Base-by-base conservation (phyloP, 2,888 invertebrate genomes). In the Odontocolon sp. region DNA sequence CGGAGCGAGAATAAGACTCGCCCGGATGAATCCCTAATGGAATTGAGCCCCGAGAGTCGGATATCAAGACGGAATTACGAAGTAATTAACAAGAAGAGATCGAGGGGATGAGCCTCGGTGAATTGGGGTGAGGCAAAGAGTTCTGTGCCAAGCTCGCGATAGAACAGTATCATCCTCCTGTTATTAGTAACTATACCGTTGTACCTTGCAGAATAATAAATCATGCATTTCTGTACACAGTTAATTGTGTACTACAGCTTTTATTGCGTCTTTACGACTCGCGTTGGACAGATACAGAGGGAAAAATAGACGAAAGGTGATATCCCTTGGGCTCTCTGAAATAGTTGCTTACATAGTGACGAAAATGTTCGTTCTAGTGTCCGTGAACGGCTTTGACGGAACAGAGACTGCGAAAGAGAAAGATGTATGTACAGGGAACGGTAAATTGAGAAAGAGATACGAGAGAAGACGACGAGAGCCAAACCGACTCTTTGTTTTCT, bases 401-500 rank as follows among this genome's bases (percentile, higher is more conserved):
- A 45, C 14, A n/a, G 45, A 18, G 28, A n/a, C 38, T 33, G 21
- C 16, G 18, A 61, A 36, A 16, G 56, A 47, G 68, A 56, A 31
- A 40, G 61, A 47, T 38, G 16, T 67, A 71, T 18, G 57, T 31
- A 52, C 54, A 61, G 63, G 57, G 59, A 56, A 50, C 26, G 63
- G 66, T 23, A 73, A 67, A 42, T 59, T 28, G 64, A 31, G 74
- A 77, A 67, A 63, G 14, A 18, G 14, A 23, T 36, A 73, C 42
- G 36, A 40, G 28, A 40, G 47, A 57, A 67, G 50, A 67, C 67
- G 70, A 52, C 45, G 50, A 66, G 73, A 67, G 56, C 68, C 47
- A 59, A 79, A 63, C 66, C 40, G 77, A 67, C 70, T 73, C 80
- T 86, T 83, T 83, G 85, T 83, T 84, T 82, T 81, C 69, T 78